Base-by-base conservation (phyloP, 2,888 invertebrate genomes). In the Podotricha telesiphe region DNA sequence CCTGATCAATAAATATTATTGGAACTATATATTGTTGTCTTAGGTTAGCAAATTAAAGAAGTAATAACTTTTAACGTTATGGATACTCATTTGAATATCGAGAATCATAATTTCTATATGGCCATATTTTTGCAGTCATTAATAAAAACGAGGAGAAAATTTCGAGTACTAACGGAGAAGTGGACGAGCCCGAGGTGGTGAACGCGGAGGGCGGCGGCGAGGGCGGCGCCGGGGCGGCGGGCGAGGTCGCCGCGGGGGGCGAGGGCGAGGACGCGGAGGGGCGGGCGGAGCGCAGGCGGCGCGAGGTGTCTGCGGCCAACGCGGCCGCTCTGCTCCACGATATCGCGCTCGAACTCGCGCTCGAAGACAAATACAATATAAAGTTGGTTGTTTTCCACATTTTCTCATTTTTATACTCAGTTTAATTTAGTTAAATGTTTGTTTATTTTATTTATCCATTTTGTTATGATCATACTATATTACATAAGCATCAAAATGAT, bases 301-400 rank as follows among this genome's bases (percentile, higher is more conserved):
- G 96, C 80, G 94, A 94, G 79, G 96, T 96, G 80, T 95, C 96
- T 80, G 97, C 98, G 84, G 95, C 95, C 81, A 98, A 98, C 93
- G 97, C 97, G 80, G 95, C 98, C 79, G 96, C 97, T 90, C 94
- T 98, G 87, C 94, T 98, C 80, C 96, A 96, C 92, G 98, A 98
- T 93, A 95, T 98, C 83, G 95, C 98, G 75, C 75, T 98, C 76
- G 76, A 81, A 13, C 11, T 47, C 17, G 15, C 20, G 4, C 3
- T 15, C 15, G 20, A 15, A 3, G 58, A 42, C 20, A n/a, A 13
- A 6, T 40, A 20, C 6, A 58, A 58, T n/a, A 47, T 20, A n/a
- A 42, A 28, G 45, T 61, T 10, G 10, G 53, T 45, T 20, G 28
- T 22, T 53, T 11, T 53, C 3, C 13, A 40, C 6, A 17, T 56